Evolutionary conservation across 1,140 invertebrate species (phyloP), one percentile per base, ranked within the genome.

Genomic region (Leptoteleia sp.): DNA sequence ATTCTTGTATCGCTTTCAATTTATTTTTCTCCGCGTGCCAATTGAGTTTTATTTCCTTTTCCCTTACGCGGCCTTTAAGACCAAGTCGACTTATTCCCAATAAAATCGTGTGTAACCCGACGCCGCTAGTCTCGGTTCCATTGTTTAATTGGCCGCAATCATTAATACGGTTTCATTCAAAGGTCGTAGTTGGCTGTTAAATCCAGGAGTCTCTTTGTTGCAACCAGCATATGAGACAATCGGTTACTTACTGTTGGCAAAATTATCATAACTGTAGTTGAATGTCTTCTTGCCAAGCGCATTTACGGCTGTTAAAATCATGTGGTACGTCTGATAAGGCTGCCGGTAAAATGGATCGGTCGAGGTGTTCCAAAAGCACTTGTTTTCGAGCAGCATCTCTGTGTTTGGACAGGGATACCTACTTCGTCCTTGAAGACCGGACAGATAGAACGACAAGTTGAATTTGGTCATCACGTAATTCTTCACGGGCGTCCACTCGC

Each of bases 321-420:
- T 92, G 37, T 85, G 88, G 76, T 91, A 93, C 59, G 86, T 83
- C 27, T 90, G 85, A 64, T 92, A 91, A 0, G 89, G 84, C 76
- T 92, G 92, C 61, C 92, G 89, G 76, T 94, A 94, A 52, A 90
- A 89, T 6, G 93, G 93, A 33, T 83, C 79, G 9, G 92, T 93
- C 1, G 62, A 83, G 1, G 89, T 83, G 72, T 89, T 90, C 92
- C 92, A 94, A 12, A 87, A 79, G 80, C 91, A 91, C 12, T 65
- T 86, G 70, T 90, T 86, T 29, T 70, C 59, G 0, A 50, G 33
- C 1, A 77, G 31, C 37, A 31, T 59, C 75, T 47, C 65, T 8
- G 87, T 29, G 65, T 59, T 52, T 0, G 90, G 89, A 70, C 89
- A 90, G 0, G 79, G 80, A 57, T 57, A 82, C 9, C 75, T 25